These are phyloP conservation scores for Phalloptychus januarius DNA, from an alignment of 2,797 vertebrate genomes.

Conservation along the genomic window DNA sequence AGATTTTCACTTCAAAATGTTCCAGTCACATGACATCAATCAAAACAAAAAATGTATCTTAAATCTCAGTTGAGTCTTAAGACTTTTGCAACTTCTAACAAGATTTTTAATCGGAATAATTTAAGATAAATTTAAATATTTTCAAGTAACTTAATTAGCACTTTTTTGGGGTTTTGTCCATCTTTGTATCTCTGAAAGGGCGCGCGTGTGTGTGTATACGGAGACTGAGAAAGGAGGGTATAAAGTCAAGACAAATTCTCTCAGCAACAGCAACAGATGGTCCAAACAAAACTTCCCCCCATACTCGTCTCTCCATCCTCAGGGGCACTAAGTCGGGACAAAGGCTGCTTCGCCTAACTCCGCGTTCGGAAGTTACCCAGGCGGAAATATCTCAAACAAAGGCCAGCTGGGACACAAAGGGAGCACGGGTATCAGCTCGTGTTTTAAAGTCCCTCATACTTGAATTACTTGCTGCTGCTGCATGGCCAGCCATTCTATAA, in stretches of 20 bases:
- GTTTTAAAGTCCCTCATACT: constrained; percentile 34
- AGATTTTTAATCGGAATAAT: not conserved
- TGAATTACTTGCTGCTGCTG: constrained; percentile 36
- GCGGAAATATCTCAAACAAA: constrained; percentile 80
- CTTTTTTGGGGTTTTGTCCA: constrained; percentile 39
- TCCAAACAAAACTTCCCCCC: constrained; percentile 60
- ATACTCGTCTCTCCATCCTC: constrained; percentile 48
- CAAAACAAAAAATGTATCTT: not conserved
- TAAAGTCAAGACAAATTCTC: constrained; percentile 61
- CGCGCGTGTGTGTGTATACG: constrained; percentile 38
- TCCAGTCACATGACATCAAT: not conserved
- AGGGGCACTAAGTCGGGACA: constrained; percentile 67
- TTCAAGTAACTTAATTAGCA: constrained; percentile 16
- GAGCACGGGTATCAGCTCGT: constrained; percentile 40
- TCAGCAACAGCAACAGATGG: constrained; percentile 83
- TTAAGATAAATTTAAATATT: not conserved
- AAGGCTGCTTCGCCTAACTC: constrained; percentile 65
- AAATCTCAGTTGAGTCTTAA: not conserved
- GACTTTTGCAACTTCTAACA: not conserved
- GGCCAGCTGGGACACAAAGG: constrained; percentile 71
- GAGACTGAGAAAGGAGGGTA: constrained; percentile 41
- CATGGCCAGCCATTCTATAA: constrained; percentile 26
- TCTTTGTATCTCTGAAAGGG: constrained; percentile 25
- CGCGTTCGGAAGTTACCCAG: constrained; percentile 74
- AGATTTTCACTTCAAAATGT: not conserved